These are phyloP conservation scores for Nibea albiflora DNA, from an alignment of 2,113 vertebrate genomes.

Conservation along the genomic window DNA sequence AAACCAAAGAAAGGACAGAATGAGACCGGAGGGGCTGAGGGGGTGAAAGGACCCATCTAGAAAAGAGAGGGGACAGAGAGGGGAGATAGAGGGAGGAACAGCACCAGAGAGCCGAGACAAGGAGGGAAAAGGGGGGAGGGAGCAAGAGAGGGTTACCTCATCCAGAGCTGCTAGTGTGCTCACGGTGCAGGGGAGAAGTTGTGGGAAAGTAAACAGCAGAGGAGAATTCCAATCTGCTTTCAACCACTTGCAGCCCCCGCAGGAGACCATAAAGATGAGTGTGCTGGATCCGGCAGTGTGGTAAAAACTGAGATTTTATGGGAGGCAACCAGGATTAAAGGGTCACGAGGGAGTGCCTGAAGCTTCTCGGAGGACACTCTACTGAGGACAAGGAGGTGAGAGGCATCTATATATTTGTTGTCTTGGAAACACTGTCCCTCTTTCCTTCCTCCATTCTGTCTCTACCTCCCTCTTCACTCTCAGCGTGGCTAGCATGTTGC, in stretches of 20 bases:
- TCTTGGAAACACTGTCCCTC: slow-evolving; percentile 16
- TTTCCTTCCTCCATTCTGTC: slow-evolving; percentile 25
- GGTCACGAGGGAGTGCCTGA: slow-evolving; percentile 71
- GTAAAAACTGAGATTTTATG: slow-evolving; percentile 67
- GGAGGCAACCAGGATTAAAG: slow-evolving; percentile 74
- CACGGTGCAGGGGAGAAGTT: slow-evolving; percentile 75
- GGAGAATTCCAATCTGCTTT: slow-evolving; percentile 64
- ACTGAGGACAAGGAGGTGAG: slow-evolving; percentile 80
- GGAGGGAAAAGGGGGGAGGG: slow-evolving; percentile 48
- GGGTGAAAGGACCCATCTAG: slow-evolving; percentile 46
- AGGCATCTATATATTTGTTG: slow-evolving; percentile 49
- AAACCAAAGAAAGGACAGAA: slow-evolving; percentile 67
- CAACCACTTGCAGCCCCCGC: slow-evolving; percentile 57
- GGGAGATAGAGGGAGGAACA: slow-evolving; percentile 54
- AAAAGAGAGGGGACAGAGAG: slow-evolving; percentile 49
- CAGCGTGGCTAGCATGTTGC: slow-evolving; percentile 70
- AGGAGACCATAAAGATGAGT: slow-evolving; percentile 61
- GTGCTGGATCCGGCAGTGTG: slow-evolving; percentile 56
- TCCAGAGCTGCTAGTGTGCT: slow-evolving; percentile 62
- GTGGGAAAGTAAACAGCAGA: slow-evolving; percentile 83
- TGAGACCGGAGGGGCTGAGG: slow-evolving; percentile 47
- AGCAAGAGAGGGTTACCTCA: slow-evolving; percentile 66
- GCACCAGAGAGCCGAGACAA: slow-evolving; percentile 17
- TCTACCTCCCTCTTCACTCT: slow-evolving; percentile 28
- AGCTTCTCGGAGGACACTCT: slow-evolving; percentile 71